Conservation (phyloP, 2,113 vertebrate species). For the Grammomys surdaster region DNA sequence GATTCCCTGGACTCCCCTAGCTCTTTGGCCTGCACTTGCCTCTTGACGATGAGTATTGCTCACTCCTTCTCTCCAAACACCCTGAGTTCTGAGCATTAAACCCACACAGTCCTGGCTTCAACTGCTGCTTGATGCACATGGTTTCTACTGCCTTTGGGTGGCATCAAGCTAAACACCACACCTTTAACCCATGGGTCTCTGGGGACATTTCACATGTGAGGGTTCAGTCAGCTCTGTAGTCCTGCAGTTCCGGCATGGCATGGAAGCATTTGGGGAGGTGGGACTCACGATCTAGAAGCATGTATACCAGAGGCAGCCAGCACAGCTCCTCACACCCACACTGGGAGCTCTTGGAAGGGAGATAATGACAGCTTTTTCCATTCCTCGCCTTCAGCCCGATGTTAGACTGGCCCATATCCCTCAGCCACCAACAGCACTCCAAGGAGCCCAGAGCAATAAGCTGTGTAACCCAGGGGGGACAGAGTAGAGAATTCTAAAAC, state of each 20-base stretch:
- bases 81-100: background rate
- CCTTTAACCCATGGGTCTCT: background rate
- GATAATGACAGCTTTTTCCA: background rate
- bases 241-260: rapidly evolving
- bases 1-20: no score
- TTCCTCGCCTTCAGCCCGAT: no score
- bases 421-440: background rate
- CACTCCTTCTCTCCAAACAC: no score
- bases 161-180: background rate
- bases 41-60: background rate
- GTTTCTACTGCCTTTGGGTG: background rate
- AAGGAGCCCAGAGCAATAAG: background rate
- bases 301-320: background rate
- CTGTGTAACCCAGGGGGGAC: background rate
- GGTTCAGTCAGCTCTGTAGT: background rate
- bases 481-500: background rate
- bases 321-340: background rate
- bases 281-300: background rate
- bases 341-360: background rate
- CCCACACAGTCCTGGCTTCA: background rate
- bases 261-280: background rate
- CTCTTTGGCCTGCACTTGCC: background rate
- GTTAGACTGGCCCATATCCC: background rate
- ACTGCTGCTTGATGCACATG: no score
- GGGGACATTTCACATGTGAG: background rate